Conservation (phyloP, 2,113 vertebrate genomes). For the Probosciger aterrimus region DNA sequence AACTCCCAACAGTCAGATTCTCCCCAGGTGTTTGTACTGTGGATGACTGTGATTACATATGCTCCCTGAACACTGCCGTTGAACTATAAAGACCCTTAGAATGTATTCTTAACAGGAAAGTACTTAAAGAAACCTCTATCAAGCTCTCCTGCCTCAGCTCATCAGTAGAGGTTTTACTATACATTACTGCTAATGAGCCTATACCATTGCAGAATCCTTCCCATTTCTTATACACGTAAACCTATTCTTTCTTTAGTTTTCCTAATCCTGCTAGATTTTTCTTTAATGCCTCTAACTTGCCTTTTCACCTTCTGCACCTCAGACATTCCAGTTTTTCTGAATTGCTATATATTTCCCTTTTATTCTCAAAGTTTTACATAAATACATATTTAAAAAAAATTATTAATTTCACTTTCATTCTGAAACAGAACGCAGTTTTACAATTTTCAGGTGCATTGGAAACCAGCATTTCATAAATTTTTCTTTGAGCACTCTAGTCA, state of each 20-base stretch:
- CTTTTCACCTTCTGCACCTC: neutral
- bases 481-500: neutral
- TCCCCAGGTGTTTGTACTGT: neutral
- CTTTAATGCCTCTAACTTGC: neutral
- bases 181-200: neutral
- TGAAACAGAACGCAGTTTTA: neutral
- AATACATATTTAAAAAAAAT: neutral
- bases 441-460: neutral
- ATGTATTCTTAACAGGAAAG: neutral
- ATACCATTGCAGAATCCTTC: neutral
- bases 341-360: neutral
- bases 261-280: neutral
- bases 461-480: neutral
- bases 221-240: neutral
- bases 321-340: neutral
- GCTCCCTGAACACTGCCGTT: accelerated
- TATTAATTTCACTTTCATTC: neutral
- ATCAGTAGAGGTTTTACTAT: neutral
- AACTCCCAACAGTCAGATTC: neutral
- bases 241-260: neutral
- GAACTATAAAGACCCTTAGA: neutral
- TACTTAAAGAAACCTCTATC: neutral
- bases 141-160: neutral
- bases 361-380: neutral
- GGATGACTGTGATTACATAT: neutral